phyloP scores from a whole-genome alignment of 64 coral and sea anemone species.

The Montipora capricornis region DNA sequence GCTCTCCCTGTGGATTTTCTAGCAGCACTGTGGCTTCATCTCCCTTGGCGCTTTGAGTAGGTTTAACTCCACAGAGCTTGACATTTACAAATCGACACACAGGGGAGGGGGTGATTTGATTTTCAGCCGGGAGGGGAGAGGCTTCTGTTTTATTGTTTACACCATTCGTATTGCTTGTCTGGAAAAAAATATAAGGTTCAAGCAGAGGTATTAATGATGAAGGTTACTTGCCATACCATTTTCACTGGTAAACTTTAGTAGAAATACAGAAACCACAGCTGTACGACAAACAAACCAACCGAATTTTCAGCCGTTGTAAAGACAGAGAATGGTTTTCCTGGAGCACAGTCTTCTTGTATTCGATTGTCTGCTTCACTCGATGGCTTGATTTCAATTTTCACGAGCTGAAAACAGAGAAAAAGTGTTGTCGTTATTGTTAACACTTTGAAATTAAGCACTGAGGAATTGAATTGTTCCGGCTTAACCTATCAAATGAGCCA shows the following conservation, averaged over 20 bases:
- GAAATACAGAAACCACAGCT: not conserved
- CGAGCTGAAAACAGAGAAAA: constrained; percentile 54
- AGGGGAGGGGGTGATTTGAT: constrained; percentile 51
- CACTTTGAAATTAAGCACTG: too few species aligned
- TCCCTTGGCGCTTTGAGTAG: constrained; percentile 76
- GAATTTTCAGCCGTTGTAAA: constrained; percentile 66
- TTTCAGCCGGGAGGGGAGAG: constrained; percentile 34
- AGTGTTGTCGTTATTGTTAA: not conserved
- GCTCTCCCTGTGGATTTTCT: constrained; percentile 88
- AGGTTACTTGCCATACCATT: not conserved
- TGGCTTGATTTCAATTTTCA: constrained; percentile 72
- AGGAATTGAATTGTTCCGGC: too few species aligned
- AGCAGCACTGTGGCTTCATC: constrained; percentile 75
- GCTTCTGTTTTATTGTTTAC: not conserved
- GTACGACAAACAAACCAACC: constrained; percentile 24
- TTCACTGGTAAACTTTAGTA: too few species aligned
- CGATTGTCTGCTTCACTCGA: constrained; percentile 80
- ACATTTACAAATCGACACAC: constrained; percentile 92
- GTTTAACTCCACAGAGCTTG: constrained; percentile 75
- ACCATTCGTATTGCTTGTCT: constrained; percentile 2
- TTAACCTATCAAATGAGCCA: too few species aligned
- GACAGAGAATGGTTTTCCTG: constrained; percentile 87
- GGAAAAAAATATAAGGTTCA: not conserved
- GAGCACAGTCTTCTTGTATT: constrained; percentile 90
- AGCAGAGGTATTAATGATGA: not conserved